These are phyloP conservation scores for Cavia aperea DNA, from an alignment of 2,113 vertebrate genomes.

Conservation along the genomic window DNA sequence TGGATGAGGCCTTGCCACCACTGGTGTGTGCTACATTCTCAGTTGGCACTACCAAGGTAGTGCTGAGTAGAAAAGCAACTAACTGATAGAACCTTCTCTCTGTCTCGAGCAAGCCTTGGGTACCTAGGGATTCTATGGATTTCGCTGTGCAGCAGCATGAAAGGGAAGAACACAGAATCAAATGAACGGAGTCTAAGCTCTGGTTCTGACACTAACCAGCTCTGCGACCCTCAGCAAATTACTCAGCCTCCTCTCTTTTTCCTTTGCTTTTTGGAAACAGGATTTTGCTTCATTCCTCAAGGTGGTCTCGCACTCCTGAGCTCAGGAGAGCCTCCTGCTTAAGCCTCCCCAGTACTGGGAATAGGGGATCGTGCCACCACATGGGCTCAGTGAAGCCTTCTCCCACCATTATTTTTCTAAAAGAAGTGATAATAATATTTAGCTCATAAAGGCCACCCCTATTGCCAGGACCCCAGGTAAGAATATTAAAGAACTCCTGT, in stretches of 20 bases:
- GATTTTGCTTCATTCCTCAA: not conserved
- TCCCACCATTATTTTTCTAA: not conserved
- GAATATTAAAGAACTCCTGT: not conserved
- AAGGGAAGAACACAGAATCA: not conserved
- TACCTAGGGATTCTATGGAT: not conserved
- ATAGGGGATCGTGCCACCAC: not conserved
- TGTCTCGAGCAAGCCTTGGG: not conserved
- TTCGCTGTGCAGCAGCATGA: not conserved
- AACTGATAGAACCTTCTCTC: not conserved
- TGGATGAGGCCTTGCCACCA: slow-evolving; percentile 10
- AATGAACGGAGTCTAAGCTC: not conserved
- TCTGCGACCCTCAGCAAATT: not conserved
- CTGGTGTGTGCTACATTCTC: slow-evolving; percentile 24
- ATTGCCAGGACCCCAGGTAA: not conserved
- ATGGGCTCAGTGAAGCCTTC: not conserved
- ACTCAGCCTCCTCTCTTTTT: not conserved
- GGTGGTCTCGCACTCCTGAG: not conserved
- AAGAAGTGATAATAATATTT: not conserved
- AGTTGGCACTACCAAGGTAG: not conserved
- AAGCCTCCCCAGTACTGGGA: not conserved
- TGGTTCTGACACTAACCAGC: not conserved
- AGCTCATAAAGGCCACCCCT: not conserved
- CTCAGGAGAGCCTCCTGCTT: not conserved
- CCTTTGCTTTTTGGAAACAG: not conserved
- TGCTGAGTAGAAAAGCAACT: not conserved